A percentile compares a stretch with the other conserved stretches of the same genome.
Conservation (phyloP, 2,113 vertebrate species). For the Xerus inauris region DNA sequence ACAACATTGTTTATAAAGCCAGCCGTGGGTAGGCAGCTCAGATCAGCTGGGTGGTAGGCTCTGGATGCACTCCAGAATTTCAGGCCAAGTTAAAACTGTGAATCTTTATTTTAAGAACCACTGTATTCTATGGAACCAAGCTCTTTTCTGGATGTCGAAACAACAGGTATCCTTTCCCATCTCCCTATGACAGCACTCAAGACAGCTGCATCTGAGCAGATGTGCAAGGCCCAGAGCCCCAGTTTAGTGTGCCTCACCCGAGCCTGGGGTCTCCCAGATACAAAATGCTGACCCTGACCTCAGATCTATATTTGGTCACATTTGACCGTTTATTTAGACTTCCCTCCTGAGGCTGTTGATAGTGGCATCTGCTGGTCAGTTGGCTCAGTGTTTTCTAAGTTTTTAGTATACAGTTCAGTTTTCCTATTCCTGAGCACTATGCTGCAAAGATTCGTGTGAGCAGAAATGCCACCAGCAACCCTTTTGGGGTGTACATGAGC, state of each 20-base stretch:
- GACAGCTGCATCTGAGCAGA: neutral
- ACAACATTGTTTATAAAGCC: conserved; percentile 71
- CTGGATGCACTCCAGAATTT: conserved; percentile 29
- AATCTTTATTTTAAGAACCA: conserved; percentile 56
- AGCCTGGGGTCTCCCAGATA: neutral
- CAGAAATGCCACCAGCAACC: neutral
- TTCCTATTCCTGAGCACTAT: neutral
- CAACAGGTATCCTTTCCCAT: neutral
- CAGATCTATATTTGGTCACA: neutral
- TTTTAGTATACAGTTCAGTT: neutral
- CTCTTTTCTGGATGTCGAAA: neutral
- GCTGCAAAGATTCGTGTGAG: neutral
- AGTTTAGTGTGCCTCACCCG: neutral
- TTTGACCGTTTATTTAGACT: neutral
- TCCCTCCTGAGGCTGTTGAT: neutral
- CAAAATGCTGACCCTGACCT: neutral
- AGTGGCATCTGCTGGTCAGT: neutral
- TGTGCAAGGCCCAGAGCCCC: neutral
- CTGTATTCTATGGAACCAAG: neutral
- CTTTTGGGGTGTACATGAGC: neutral
- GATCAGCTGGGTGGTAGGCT: conserved; percentile 16
- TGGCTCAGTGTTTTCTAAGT: neutral
- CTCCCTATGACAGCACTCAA: neutral
- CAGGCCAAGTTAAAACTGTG: conserved; percentile 51
- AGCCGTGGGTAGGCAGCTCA: conserved; percentile 16